Evolutionary conservation across 2,113 vertebrate species (phyloP).

Genomic region (Chlorodrepanis virens): DNA sequence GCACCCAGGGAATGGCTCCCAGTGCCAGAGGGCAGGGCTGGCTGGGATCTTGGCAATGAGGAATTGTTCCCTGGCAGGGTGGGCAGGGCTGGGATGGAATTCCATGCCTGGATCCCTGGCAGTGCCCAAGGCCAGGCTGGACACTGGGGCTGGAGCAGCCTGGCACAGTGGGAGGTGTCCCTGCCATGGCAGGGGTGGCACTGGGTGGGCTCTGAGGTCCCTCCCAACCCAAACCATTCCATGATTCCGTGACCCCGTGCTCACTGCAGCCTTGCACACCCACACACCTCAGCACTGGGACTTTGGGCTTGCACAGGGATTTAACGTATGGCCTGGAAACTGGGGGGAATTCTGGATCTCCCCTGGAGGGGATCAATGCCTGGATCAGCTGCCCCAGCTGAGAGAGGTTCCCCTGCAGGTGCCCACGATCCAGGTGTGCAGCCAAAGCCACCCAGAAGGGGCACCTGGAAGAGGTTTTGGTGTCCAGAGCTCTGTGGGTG

Average conservation of each 20-base stretch:
- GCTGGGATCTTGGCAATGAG: neutral
- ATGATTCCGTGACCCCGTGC: neutral
- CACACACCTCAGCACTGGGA: neutral
- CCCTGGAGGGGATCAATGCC: neutral
- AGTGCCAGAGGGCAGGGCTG: neutral
- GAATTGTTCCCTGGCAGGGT: neutral
- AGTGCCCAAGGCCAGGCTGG: neutral
- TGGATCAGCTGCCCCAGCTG: neutral
- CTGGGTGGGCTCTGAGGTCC: accelerated
- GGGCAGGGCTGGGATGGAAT: accelerated
- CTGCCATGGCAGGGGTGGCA: neutral
- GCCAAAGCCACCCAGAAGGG: neutral
- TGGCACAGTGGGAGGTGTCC: neutral
- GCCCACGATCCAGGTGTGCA: neutral
- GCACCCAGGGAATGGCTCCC: neutral
- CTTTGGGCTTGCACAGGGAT: neutral
- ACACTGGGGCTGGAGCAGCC: neutral
- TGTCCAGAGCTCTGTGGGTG: neutral
- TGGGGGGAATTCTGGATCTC: neutral
- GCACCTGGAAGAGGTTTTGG: neutral
- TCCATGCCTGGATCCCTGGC: neutral
- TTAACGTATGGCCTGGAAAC: neutral
- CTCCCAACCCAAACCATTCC: accelerated
- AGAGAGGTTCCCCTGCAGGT: neutral
- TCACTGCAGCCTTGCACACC: neutral